Conservation (phyloP, 2,888 invertebrate species). For the Lasioglossum zephyrum region DNA sequence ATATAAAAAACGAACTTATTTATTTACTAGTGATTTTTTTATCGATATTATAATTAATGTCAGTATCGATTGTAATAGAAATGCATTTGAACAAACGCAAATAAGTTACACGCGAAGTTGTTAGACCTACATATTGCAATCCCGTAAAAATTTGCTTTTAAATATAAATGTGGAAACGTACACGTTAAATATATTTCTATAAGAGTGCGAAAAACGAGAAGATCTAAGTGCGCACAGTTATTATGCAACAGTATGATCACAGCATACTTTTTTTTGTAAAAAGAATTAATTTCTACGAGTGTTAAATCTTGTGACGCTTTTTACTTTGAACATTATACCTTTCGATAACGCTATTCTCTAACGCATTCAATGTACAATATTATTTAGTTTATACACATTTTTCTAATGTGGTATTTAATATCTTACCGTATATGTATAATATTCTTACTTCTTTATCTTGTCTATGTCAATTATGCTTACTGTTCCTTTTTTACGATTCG, state of each 20-base stretch:
- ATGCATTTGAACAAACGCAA: not conserved
- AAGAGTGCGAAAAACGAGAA: not conserved
- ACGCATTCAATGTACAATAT: not conserved
- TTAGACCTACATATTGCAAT: not conserved
- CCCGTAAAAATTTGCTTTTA: not conserved
- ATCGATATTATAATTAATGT: not conserved
- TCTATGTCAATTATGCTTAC: not conserved
- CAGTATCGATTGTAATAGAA: not conserved
- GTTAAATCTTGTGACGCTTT: not conserved
- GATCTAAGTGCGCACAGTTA: not conserved
- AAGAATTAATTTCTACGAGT: not conserved
- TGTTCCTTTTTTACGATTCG: not conserved
- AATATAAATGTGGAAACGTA: not conserved
- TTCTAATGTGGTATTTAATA: not conserved
- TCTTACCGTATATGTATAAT: not conserved
- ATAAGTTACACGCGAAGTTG: not conserved
- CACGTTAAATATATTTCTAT: not conserved
- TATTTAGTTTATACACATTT: not conserved
- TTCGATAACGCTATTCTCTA: not conserved
- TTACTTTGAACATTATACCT: not conserved
- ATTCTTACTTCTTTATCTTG: not conserved
- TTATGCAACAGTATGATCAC: not conserved
- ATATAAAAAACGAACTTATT: not conserved
- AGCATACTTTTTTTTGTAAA: not conserved
- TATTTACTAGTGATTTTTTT: not conserved